Evolutionary conservation across 64 coral and sea anemone genomes (phyloP).

Genomic region (Montipora sp.): DNA sequence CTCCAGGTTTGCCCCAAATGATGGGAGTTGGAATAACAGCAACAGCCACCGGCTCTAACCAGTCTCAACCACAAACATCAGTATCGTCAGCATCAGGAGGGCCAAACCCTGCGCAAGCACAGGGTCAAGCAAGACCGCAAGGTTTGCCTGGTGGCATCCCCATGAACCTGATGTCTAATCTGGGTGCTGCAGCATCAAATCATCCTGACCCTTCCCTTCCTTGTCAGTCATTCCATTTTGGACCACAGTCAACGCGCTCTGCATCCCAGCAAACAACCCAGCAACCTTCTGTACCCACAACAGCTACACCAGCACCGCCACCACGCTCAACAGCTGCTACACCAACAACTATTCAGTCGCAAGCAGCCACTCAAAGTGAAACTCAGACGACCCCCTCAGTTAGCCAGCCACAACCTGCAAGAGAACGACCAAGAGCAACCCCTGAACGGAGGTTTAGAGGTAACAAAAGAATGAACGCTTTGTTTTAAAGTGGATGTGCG

Average conservation of each 20-base stretch:
- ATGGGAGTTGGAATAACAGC: constrained; percentile 12
- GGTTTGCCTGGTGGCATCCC: neutral
- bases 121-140: constrained; percentile 37
- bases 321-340: too few relatives aligned
- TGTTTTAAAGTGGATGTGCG: too few relatives aligned
- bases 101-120: neutral
- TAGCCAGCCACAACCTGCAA: constrained; percentile 13
- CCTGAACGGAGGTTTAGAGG: constrained; percentile 16
- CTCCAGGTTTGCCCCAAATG: neutral
- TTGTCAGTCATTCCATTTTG: constrained; percentile 99
- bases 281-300: neutral
- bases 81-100: neutral
- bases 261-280: constrained; percentile 32
- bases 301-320: neutral
- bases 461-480: neutral
- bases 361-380: neutral
- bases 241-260: constrained; percentile 54
- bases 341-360: neutral
- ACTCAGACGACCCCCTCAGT: neutral
- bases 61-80: neutral
- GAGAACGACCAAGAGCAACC: neutral
- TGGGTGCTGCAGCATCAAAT: constrained; percentile 51
- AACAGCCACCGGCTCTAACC: neutral
- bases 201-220: constrained; percentile 91
- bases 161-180: constrained; percentile 30